These are phyloP conservation scores for Odontocerum albicorne DNA, from an alignment of 2,888 invertebrate genomes.

Conservation along the genomic window DNA sequence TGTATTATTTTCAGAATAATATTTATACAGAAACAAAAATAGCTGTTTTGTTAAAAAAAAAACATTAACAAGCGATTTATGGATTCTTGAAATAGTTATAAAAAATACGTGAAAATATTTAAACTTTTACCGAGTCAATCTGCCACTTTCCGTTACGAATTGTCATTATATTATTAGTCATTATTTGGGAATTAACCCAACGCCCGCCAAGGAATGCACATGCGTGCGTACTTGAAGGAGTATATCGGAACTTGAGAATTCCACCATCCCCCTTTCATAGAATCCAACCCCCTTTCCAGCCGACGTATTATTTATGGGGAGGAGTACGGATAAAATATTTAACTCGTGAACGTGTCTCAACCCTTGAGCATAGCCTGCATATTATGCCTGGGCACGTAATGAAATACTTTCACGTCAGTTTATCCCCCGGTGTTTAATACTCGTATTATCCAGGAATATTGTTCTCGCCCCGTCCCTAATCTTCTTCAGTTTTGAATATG, in stretches of 20 bases:
- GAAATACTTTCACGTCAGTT: conserved; percentile 36
- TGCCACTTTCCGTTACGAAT: no score
- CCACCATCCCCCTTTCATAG: conserved; percentile 14
- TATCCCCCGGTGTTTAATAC: conserved; percentile 24
- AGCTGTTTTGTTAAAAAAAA: no score
- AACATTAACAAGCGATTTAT: no score
- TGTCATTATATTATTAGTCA: no score
- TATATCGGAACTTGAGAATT: conserved; percentile 13
- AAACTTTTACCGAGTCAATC: no score
- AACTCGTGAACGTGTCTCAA: conserved; percentile 34
- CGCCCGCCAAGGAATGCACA: conserved; percentile 17
- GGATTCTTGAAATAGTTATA: no score
- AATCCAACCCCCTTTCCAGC: neutral
- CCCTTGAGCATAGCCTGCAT: conserved; percentile 33
- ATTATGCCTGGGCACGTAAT: conserved; percentile 35
- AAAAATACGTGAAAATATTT: no score
- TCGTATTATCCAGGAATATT: conserved; percentile 12
- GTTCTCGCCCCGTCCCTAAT: conserved; percentile 4
- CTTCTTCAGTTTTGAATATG: no score
- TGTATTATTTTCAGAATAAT: no score
- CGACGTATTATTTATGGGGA: conserved; percentile 27
- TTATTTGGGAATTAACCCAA: no score
- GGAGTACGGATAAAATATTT: conserved; percentile 34
- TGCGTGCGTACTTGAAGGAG: conserved; percentile 14
- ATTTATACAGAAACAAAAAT: no score